Percentiles rank a stretch among this genome's conserved stretches.
Evolutionary conservation across 2,888 invertebrate species (phyloP).

Genomic region (Peribatodes rhomboidaria): DNA sequence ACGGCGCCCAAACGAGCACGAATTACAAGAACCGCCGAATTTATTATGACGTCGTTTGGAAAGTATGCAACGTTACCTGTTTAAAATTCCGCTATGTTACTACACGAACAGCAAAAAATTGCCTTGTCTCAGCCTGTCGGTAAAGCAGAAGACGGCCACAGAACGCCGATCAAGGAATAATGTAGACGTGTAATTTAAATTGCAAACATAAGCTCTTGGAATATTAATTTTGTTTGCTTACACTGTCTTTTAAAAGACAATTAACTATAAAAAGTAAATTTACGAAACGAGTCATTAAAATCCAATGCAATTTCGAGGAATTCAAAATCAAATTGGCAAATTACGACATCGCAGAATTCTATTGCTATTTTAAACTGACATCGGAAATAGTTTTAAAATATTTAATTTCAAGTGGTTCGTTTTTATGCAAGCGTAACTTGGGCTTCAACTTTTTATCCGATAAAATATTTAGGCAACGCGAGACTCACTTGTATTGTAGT

Average conservation of each 20-base stretch:
- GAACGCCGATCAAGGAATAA: constrained; percentile 11
- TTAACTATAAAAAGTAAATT: neutral
- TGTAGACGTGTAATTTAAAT: constrained; percentile 10
- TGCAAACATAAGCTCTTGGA: constrained; percentile 16
- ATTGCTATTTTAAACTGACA: too few species aligned
- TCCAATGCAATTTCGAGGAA: neutral
- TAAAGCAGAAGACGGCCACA: constrained; percentile 45
- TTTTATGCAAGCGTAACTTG: neutral
- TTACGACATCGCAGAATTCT: too few species aligned
- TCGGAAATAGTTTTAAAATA: neutral
- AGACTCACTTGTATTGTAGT: constrained; percentile 1
- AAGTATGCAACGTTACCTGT: constrained; percentile 71
- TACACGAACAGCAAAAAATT: constrained; percentile 44
- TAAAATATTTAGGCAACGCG: constrained; percentile 6
- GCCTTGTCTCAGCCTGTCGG: constrained; percentile 40
- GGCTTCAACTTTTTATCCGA: neutral
- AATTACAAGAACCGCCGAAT: constrained; percentile 66
- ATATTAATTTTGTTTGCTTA: constrained; percentile 20
- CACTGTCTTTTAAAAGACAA: neutral
- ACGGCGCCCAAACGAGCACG: constrained; percentile 47
- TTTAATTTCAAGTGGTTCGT: neutral
- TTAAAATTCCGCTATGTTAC: constrained; percentile 73
- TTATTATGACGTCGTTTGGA: constrained; percentile 78
- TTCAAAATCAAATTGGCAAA: neutral
- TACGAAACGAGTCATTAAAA: neutral